Evolutionary conservation across 2,113 vertebrate genomes (phyloP).

Genomic region (Dermatemys mawii): DNA sequence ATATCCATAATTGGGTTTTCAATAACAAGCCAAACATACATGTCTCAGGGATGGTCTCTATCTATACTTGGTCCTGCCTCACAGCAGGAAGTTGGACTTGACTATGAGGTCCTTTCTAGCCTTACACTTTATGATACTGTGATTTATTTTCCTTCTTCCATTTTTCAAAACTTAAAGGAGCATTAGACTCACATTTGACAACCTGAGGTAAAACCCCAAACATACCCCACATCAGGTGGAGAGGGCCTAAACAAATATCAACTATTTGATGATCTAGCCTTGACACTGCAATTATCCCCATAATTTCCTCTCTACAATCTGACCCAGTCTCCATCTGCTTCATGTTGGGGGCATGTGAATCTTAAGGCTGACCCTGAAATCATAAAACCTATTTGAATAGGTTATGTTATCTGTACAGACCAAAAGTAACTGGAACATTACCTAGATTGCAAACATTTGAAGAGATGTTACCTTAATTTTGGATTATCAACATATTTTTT

Average conservation of each 20-base stretch:
- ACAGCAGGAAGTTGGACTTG: neutral
- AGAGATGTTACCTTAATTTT: slow-evolving; percentile 86
- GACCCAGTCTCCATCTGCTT: neutral
- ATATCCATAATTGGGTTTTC: too few species aligned
- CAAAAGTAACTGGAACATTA: neutral
- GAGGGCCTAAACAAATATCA: neutral
- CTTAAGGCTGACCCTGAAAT: neutral
- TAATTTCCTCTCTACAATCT: neutral
- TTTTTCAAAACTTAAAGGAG: neutral
- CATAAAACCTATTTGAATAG: neutral
- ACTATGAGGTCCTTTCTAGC: neutral
- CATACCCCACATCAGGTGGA: neutral
- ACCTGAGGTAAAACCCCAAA: neutral
- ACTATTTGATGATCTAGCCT: neutral
- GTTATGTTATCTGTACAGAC: neutral
- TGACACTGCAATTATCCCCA: neutral
- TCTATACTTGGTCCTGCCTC: neutral
- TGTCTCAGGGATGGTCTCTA: neutral
- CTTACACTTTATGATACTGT: neutral
- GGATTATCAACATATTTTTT: slow-evolving; percentile 94
- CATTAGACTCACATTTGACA: too few species aligned
- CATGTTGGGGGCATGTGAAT: neutral
- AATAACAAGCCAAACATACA: too few species aligned
- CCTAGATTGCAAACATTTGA: neutral
- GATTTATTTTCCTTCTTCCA: neutral